These are phyloP conservation scores for Chiloscyllium punctatum DNA, from an alignment of 2,797 vertebrate genomes.

Conservation along the genomic window DNA sequence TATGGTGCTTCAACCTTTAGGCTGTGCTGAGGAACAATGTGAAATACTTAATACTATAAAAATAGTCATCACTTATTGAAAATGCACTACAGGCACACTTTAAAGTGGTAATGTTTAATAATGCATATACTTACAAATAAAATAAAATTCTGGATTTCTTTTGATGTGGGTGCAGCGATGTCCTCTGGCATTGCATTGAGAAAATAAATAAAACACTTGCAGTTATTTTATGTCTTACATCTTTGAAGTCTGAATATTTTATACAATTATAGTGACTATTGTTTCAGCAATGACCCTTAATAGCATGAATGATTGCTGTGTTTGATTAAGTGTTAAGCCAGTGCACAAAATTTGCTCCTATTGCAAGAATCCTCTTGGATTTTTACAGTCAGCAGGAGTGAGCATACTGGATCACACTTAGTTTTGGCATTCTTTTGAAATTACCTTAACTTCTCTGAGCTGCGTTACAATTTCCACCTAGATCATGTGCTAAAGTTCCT, in stretches of 20 bases:
- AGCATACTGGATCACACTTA: neutral
- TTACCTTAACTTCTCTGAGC: neutral
- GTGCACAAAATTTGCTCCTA: neutral
- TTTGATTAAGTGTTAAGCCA: neutral
- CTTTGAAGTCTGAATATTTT: neutral
- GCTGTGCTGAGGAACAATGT: neutral
- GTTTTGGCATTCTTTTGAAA: neutral
- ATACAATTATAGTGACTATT: neutral
- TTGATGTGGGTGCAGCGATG: neutral
- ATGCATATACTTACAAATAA: neutral
- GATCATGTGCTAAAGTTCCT: neutral
- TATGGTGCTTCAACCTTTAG: neutral
- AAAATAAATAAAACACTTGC: too few relatives aligned
- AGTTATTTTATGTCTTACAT: neutral
- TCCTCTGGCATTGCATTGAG: neutral
- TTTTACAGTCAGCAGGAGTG: too few relatives aligned
- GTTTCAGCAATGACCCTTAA: neutral
- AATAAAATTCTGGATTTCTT: neutral
- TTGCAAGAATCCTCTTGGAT: neutral
- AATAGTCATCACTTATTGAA: neutral
- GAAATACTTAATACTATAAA: neutral
- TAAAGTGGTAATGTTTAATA: neutral
- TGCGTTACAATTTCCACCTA: neutral
- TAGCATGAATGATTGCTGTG: neutral
- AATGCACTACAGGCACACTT: neutral